A percentile compares a stretch with the other conserved stretches of the same genome.
Conservation (phyloP, 2,113 vertebrate genomes). For the Speoplatyrhinus poulsoni region DNA sequence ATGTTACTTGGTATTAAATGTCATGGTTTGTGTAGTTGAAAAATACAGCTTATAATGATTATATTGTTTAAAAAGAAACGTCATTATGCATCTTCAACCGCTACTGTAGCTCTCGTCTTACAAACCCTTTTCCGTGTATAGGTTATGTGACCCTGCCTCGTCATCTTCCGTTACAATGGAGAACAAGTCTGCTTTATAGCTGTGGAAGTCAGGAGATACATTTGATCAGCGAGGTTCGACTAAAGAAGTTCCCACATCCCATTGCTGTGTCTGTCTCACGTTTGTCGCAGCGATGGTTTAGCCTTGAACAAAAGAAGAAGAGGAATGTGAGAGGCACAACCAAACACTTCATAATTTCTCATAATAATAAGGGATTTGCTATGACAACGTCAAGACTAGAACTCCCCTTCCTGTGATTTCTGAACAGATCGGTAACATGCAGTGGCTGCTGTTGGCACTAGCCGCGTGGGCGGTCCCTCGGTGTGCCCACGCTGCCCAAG, state of each 20-base stretch:
- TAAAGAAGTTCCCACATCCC: conserved; percentile 35
- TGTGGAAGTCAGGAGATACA: conserved; percentile 13
- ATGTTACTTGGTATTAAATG: too few relatives aligned
- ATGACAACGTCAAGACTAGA: conserved; percentile 43
- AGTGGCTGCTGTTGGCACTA: conserved; percentile 78
- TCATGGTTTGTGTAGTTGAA: too few relatives aligned
- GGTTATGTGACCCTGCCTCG: conserved; percentile 43
- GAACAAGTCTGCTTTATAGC: conserved; percentile 34
- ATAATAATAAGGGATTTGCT: conserved; percentile 3
- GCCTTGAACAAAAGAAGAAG: conserved; percentile 30
- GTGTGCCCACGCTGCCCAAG: conserved; percentile 78
- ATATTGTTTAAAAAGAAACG: too few relatives aligned
- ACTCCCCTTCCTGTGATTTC: conserved; percentile 20
- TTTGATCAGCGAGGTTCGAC: conserved; percentile 34
- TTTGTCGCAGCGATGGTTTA: conserved; percentile 37
- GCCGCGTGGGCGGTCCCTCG: conserved; percentile 62
- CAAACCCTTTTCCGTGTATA: conserved; percentile 30
- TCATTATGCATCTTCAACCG: not conserved
- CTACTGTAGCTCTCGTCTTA: not conserved
- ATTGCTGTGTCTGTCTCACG: conserved; percentile 31
- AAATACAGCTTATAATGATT: too few relatives aligned
- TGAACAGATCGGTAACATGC: conserved; percentile 79
- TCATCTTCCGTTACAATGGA: conserved; percentile 43
- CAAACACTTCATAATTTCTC: not conserved
- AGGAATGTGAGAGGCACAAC: not conserved